These are phyloP conservation scores for Glareola pratincola DNA, from an alignment of 2,113 vertebrate species.

Conservation along the genomic window DNA sequence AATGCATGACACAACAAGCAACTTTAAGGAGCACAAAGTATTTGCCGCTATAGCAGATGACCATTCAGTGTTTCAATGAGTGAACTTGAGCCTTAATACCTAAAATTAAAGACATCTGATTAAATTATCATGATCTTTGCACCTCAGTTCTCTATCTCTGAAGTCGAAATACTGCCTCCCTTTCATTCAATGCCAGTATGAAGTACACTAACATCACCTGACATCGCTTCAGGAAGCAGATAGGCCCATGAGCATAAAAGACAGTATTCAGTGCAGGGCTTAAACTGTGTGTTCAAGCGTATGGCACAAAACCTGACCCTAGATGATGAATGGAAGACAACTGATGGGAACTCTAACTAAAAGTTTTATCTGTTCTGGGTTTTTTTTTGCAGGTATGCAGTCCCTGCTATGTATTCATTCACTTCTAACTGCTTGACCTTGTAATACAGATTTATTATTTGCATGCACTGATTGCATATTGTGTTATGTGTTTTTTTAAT, in stretches of 20 bases:
- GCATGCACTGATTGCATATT: neutral
- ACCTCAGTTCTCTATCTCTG: neutral
- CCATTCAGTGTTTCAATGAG: neutral
- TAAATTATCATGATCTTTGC: neutral
- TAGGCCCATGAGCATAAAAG: neutral
- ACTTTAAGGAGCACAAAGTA: neutral
- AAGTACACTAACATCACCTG: neutral
- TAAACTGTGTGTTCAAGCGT: neutral
- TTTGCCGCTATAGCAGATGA: neutral
- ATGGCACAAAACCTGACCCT: neutral
- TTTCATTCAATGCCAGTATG: neutral
- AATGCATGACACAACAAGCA: neutral
- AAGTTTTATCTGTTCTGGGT: neutral
- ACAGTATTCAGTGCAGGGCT: neutral
- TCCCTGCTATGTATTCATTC: neutral
- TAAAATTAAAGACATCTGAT: neutral
- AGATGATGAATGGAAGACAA: neutral
- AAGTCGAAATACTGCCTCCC: neutral
- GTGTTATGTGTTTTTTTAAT: neutral
- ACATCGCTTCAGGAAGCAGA: neutral
- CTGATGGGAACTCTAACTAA: neutral
- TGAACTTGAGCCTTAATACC: neutral
- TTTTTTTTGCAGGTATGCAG: accelerated
- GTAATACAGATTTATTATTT: neutral
- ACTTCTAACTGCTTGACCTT: neutral